Base-by-base conservation (phyloP, 2,888 invertebrate species). In the Drosophila mettleri region DNA sequence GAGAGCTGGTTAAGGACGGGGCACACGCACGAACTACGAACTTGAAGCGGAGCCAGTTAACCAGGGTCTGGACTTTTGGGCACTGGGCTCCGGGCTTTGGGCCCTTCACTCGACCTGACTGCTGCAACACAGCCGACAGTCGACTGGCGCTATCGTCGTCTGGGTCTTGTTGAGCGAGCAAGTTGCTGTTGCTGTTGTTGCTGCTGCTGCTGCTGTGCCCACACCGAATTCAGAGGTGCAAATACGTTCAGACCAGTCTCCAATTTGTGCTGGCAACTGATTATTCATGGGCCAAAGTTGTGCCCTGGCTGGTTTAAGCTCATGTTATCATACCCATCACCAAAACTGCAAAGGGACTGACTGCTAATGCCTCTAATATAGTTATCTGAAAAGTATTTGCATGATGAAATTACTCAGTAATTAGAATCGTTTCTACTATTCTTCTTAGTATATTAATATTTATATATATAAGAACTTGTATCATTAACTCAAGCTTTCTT, bases 201-300 rank as follows among this genome's bases (percentile, higher is more conserved):
- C 9, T 43, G 36, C 31, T 43, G 53, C 14, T 75, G 48, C 54
- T 52, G 64, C 60, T 76, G 62, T 77, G 79, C 85, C 85, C 90
- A 84, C 87, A 90, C 86, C 76, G 88, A 89, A 86, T 84, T 84
- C 85, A 74, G 80, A 89, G 89, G 91, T 89, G 89, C 88, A 90
- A 91, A 90, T 89, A 85, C 87, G 87, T 77, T 84, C 85, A 73
- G 78, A 54, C 84, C 75, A 86, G 85, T 82, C 86, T 83, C 80
- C 87, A 86, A 86, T 87, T 89, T 83, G 74, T 80, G 83, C 83
- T 80, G 80, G 62, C 76, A 75, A 82, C 86, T 83, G 80, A 90
- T 90, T 85, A 83, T 87, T 89, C 88, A 88, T 81, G 81, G 70
- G 62, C 62, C 54, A 61, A 70, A 55, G 68, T 55, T 63, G 69